Conservation (phyloP, 2,797 vertebrate genomes). For the Chloroceryle inda region DNA sequence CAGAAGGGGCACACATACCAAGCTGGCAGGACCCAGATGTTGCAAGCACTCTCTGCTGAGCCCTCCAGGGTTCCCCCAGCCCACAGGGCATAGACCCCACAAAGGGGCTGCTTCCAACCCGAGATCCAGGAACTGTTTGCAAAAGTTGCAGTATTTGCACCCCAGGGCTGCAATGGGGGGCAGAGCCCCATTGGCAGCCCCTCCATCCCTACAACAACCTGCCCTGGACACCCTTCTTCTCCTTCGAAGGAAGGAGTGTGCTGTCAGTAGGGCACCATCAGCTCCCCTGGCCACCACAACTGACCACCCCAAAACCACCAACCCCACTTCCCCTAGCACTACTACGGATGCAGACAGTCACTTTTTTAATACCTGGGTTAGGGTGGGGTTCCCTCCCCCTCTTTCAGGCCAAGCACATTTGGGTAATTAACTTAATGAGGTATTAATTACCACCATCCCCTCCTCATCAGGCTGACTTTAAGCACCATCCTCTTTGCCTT, state of each 20-base stretch:
- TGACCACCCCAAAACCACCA: accelerated
- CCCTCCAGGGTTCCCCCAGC: background rate
- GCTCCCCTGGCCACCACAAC: accelerated
- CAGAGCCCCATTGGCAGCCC: background rate
- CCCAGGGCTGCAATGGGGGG: background rate
- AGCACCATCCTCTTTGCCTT: accelerated
- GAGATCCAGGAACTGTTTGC: background rate
- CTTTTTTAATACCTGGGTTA: background rate
- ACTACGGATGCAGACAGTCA: accelerated
- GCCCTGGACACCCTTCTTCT: background rate
- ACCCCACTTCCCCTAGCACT: accelerated
- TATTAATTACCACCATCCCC: background rate
- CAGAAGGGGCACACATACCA: background rate
- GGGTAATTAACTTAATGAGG: background rate
- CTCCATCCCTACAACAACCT: accelerated
- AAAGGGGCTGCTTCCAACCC: background rate
- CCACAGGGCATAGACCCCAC: accelerated
- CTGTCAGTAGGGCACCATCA: background rate
- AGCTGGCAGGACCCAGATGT: background rate
- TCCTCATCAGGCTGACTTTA: background rate
- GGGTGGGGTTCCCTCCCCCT: background rate
- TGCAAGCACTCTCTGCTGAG: accelerated
- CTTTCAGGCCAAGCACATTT: background rate
- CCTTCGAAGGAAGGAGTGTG: background rate
- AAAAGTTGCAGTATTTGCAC: background rate